Conservation (phyloP, 2,797 vertebrate genomes). For the Catamblyrhynchus diadema region DNA sequence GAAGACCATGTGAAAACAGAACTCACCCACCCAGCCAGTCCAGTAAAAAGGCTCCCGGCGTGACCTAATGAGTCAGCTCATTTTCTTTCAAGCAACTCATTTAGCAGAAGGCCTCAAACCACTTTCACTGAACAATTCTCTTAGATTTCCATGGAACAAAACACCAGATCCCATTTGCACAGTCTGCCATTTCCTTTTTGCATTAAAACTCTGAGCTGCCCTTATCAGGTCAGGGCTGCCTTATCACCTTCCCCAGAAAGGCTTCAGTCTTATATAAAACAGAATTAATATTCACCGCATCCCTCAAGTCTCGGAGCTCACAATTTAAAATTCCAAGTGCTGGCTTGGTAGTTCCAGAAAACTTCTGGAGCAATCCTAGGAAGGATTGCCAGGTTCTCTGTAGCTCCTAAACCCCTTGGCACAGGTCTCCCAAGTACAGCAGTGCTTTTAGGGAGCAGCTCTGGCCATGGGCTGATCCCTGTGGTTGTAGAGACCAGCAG, state of each 20-base stretch:
- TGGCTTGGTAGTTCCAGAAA: background rate
- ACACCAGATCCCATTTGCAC: background rate
- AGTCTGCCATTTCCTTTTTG: background rate
- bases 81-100: background rate
- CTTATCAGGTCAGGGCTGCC: background rate
- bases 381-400: background rate
- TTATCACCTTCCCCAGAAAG: background rate
- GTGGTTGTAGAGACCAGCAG: rapidly evolving
- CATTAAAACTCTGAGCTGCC: background rate
- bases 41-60: background rate
- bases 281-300: background rate
- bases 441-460: background rate
- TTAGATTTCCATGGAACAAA: background rate
- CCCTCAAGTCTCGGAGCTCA: background rate
- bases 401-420: background rate
- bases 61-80: background rate
- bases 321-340: background rate
- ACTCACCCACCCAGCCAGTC: background rate
- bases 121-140: background rate
- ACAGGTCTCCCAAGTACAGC: background rate
- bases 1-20: background rate
- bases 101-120: background rate
- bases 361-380: background rate
- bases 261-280: background rate
- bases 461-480: rapidly evolving